A percentile compares a stretch with the other conserved stretches of the same genome.
Evolutionary conservation across 1,140 invertebrate species (phyloP).

Genomic region (Chironomus striatipennis): DNA sequence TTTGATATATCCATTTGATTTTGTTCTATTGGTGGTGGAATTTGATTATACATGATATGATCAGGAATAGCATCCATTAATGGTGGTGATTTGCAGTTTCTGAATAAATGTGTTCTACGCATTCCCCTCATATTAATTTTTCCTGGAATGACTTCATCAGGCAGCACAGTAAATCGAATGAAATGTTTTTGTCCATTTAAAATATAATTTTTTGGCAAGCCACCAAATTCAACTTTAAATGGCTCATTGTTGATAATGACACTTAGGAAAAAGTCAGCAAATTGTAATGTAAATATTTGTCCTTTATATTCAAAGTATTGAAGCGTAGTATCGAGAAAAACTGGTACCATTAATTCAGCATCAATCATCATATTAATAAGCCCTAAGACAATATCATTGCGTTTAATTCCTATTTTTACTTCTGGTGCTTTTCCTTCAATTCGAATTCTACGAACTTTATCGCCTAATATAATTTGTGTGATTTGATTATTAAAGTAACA

Average conservation of each 20-base stretch:
- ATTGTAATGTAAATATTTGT: slow-evolving; percentile 65
- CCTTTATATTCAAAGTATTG: slow-evolving; percentile 71
- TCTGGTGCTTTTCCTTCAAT: slow-evolving; percentile 81
- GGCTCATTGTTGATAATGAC: slow-evolving; percentile 75
- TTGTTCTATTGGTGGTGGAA: not conserved
- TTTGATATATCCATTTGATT: not conserved
- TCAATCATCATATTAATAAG: slow-evolving; percentile 78
- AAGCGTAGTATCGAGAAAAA: slow-evolving; percentile 79
- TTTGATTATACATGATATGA: slow-evolving; percentile 16
- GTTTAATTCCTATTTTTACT: slow-evolving; percentile 64
- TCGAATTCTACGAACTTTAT: slow-evolving; percentile 62
- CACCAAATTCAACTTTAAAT: slow-evolving; percentile 82
- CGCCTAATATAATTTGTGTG: slow-evolving; percentile 71
- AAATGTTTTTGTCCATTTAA: slow-evolving; percentile 73
- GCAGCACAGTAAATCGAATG: slow-evolving; percentile 70
- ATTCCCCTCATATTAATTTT: slow-evolving; percentile 59
- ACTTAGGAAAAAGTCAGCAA: slow-evolving; percentile 64
- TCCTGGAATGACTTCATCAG: slow-evolving; percentile 62
- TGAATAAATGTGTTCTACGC: slow-evolving; percentile 41
- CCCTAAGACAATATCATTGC: slow-evolving; percentile 69
- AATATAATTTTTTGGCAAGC: slow-evolving; percentile 78
- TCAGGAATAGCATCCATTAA: not conserved
- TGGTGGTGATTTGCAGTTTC: slow-evolving; percentile 3
- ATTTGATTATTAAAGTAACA: slow-evolving; percentile 87
- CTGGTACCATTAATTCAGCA: slow-evolving; percentile 62